Percentiles rank a stretch among this genome's conserved stretches.
These are phyloP conservation scores for Limosa lapponica DNA, from an alignment of 2,797 vertebrate genomes.

Conservation along the genomic window DNA sequence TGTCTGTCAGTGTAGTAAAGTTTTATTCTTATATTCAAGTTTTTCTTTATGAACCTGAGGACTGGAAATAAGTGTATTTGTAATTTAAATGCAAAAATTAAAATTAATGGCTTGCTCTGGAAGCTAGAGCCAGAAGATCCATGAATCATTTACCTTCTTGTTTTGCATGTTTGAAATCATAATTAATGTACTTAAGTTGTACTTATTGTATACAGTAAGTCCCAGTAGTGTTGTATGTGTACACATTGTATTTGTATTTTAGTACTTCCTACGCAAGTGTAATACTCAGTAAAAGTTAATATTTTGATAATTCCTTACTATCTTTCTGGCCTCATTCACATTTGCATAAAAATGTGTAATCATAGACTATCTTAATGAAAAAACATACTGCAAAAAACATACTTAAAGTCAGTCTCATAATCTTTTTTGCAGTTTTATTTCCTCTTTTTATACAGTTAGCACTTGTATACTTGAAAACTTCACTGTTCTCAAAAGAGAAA, in stretches of 20 bases:
- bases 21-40: background rate
- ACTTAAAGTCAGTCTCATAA: background rate
- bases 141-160: background rate
- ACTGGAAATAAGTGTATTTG: background rate
- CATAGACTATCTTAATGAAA: background rate
- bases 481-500: background rate
- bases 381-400: background rate
- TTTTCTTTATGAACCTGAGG: background rate
- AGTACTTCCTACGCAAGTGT: background rate
- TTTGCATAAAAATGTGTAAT: background rate
- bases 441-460: background rate
- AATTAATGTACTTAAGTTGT: background rate
- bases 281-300: background rate
- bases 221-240: background rate
- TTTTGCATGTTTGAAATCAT: background rate
- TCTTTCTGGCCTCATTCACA: background rate
- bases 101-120: background rate
- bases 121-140: background rate
- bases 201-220: background rate
- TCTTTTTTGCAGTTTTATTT: background rate
- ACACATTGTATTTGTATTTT: background rate
- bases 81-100: background rate
- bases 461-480: background rate
- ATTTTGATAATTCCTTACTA: background rate
- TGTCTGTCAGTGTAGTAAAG: background rate